Conservation (phyloP, 1,140 invertebrate species). For the Onthophagus taurus region DNA sequence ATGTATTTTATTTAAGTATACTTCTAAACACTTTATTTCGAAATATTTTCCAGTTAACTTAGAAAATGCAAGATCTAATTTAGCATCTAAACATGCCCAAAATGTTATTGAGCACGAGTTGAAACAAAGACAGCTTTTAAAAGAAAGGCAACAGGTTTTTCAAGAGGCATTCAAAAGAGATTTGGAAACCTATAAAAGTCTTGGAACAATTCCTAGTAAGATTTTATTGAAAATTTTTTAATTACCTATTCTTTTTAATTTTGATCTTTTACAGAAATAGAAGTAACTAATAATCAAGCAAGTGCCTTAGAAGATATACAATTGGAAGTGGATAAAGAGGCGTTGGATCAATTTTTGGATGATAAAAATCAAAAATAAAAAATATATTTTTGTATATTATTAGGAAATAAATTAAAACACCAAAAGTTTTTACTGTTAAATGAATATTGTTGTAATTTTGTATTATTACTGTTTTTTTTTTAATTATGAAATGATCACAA, state of each 20-base stretch:
- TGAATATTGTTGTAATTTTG: constrained; percentile 6
- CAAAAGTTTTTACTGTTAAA: too few relatives aligned
- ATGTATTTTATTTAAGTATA: constrained; percentile 6
- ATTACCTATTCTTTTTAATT: too few relatives aligned
- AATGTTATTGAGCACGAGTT: constrained; percentile 47
- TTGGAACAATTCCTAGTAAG: constrained; percentile 53
- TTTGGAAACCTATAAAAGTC: constrained; percentile 51
- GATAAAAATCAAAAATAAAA: constrained; percentile 4
- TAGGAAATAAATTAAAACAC: background rate
- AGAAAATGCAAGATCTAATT: constrained; percentile 39
- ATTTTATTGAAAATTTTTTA: background rate
- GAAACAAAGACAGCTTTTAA: constrained; percentile 44
- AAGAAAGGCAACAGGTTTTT: constrained; percentile 57
- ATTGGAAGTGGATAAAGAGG: constrained; percentile 33
- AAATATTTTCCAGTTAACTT: constrained; percentile 8
- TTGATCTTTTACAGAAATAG: constrained; percentile 26
- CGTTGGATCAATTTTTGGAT: constrained; percentile 32
- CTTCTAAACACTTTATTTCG: constrained; percentile 6
- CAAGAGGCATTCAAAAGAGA: constrained; percentile 60
- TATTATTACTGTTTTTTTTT: constrained; percentile 6
- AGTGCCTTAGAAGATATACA: constrained; percentile 36
- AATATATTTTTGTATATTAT: background rate
- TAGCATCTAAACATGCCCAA: constrained; percentile 47
- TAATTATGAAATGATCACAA: constrained; percentile 12
- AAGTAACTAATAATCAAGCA: constrained; percentile 28